phyloP scores from a whole-genome alignment of 2,888 invertebrate genomes.

The Pachycephus smyrnensis region DNA sequence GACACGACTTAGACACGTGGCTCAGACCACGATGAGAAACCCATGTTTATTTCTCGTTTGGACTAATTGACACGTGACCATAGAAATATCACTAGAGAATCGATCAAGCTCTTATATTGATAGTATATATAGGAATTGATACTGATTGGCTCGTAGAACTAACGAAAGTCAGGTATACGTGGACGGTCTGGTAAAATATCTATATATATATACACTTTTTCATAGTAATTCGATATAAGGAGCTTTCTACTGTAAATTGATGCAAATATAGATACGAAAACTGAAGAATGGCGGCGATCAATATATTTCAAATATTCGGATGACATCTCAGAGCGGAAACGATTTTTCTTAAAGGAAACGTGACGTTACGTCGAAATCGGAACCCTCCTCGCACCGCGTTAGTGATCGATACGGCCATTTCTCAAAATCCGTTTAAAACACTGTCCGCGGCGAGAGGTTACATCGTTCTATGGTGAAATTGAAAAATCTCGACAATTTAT shows the following conservation, averaged over 20 bases:
- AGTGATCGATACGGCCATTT: constrained; percentile 10
- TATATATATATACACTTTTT: not conserved
- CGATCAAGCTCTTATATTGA: not conserved
- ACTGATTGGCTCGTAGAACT: not conserved
- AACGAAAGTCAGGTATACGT: not conserved
- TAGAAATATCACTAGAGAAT: constrained; percentile 17
- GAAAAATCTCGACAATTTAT: constrained; percentile 31
- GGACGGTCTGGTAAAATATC: not conserved
- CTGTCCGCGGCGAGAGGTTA: not conserved
- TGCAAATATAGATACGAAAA: not conserved
- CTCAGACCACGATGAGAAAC: constrained; percentile 22
- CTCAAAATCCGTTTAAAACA: constrained; percentile 15
- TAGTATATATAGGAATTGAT: not conserved
- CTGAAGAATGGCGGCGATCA: not conserved
- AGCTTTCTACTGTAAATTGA: not conserved
- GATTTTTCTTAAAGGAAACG: not conserved
- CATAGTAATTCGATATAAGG: not conserved
- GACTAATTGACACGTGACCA: constrained; percentile 54
- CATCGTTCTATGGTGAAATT: constrained; percentile 19
- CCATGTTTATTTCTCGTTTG: constrained; percentile 41
- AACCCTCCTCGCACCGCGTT: not conserved
- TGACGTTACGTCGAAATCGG: not conserved
- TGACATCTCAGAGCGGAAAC: not conserved
- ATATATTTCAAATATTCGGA: not conserved
- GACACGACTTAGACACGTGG: constrained; percentile 17